Evolutionary conservation across 2,888 invertebrate genomes (phyloP), one percentile per base, ranked within the genome.

Genomic region (Sicus ferrugineus): DNA sequence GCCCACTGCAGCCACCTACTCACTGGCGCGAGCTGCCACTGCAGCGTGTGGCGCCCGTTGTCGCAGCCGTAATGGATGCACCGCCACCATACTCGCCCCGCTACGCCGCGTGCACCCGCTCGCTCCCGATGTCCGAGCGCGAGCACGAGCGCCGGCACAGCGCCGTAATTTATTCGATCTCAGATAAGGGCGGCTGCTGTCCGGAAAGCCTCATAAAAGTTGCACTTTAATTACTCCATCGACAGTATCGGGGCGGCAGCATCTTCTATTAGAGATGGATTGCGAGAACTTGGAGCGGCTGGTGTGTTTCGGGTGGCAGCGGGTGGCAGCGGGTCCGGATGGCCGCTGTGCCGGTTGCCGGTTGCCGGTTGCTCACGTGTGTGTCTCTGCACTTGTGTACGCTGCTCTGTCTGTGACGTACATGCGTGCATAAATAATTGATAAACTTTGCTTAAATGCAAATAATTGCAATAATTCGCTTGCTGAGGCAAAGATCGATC

Each of bases 151-250:
- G 64, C 61, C 31, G 54, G 28, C 48, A 19, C 69, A 31, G 46
- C 69, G 70, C 42, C 80, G 79, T 83, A 83, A 84, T 83, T 83
- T 83, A 83, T 83, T 82, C 82, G 80, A 83, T 83, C 83, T 78
- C 70, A 80, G 84, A 84, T 83, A 82, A 77, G 76, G 70, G 64
- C 76, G 76, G 79, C 77, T 75, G 79, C 82, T 81, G 84, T 83
- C 82, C 80, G 77, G 81, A 80, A 80, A 80, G 81, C 79, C 81
- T 82, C 83, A 84, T 81, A 84, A 84, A 84, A 84, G 84, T 84
- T 83, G 84, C 81, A 79, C 78, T 84, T 84, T 84, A 84, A 84
- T 84, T 84, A 84, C 84, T 84, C 80, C 79, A 84, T 81, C 81
- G 84, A 84, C 84, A 84, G 81, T 84, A 83, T 84, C 84, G 75